Base-by-base conservation (phyloP, 1,140 invertebrate genomes). In the Diorhabda elongata region DNA sequence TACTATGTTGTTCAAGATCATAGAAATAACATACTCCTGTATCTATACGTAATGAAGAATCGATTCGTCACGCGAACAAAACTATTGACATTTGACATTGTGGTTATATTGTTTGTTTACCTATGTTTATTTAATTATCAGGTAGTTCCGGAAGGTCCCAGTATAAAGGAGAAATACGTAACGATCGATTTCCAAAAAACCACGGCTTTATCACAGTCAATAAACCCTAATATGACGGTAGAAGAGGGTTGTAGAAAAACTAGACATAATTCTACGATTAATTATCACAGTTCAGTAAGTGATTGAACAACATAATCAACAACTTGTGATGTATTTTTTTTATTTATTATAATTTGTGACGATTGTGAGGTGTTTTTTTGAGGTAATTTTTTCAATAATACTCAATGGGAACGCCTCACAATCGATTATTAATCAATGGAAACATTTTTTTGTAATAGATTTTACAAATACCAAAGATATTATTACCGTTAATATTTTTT, bases 111-210 rank as follows among this genome's bases (percentile, higher is more conserved):
- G 26, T 26, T 26, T 26, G 26, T 26, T 26, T 26, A 26, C 26
- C 26, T 26, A 26, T 26, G 26, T 26, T 26, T 26, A 26, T 26
- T 67, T 68, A 70, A 71, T 7, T 67, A 73, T 2, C 75, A 78
- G 3, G 75, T 80, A 7, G 81, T 84, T 3, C 85, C 86, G 3
- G 84, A 86, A 5, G 87, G 85, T 61, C 85, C 86, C 0, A 84
- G 82, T 4, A 85, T 84, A 43, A 78, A 84, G 8, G 83, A 85
- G 57, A 88, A 92, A 76, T 98, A 97, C 77, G 94, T 93, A 6
- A 94, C 91, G 0, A 98, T 98, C 68, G 96, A 98, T 82, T 97
- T 97, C 81, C 90, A 96, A 76, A 93, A 92, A 81, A 97, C 95
- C 2, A 90, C 89, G 44, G 95, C 95, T 9, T 83, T 97, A n/a